phyloP scores from a whole-genome alignment of 2,797 vertebrate species.

The Potorous gilbertii region DNA sequence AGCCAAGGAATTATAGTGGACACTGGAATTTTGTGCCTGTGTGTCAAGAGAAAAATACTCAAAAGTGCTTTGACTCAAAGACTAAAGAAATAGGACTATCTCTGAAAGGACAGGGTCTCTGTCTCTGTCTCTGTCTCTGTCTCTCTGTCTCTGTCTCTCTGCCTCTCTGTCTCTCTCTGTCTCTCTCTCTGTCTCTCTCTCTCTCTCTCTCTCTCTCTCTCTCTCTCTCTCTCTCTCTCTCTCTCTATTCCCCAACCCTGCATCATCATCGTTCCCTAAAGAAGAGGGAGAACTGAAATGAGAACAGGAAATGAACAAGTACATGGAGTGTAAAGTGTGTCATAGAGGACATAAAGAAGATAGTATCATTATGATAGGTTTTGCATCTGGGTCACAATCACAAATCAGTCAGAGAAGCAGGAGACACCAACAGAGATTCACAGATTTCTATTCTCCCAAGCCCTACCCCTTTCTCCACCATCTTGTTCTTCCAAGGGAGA shows the following conservation, averaged over 20 bases:
- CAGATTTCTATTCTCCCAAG: background rate
- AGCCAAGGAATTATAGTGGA: background rate
- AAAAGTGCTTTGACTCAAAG: background rate
- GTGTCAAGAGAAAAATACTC: background rate
- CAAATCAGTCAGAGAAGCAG: background rate
- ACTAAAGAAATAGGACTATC: background rate
- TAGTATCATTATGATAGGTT: background rate
- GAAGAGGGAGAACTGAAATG: background rate
- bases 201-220: too few species aligned
- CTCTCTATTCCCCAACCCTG: too few species aligned
- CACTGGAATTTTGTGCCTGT: background rate
- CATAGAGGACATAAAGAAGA: background rate
- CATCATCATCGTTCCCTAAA: background rate
- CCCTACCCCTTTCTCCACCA: background rate
- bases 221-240: too few species aligned
- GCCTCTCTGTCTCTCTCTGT: too few species aligned
- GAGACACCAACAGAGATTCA: background rate
- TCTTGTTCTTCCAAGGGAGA: background rate
- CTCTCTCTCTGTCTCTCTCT: too few species aligned
- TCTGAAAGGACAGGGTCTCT: background rate
- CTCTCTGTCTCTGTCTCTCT: too few species aligned
- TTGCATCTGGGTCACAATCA: background rate
- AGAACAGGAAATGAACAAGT: background rate
- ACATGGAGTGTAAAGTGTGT: background rate
- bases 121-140: background rate